Percentiles rank a stretch among this genome's conserved stretches.
Evolutionary conservation across 2,888 invertebrate genomes (phyloP).

Genomic region (Anagyrus pseudococci): DNA sequence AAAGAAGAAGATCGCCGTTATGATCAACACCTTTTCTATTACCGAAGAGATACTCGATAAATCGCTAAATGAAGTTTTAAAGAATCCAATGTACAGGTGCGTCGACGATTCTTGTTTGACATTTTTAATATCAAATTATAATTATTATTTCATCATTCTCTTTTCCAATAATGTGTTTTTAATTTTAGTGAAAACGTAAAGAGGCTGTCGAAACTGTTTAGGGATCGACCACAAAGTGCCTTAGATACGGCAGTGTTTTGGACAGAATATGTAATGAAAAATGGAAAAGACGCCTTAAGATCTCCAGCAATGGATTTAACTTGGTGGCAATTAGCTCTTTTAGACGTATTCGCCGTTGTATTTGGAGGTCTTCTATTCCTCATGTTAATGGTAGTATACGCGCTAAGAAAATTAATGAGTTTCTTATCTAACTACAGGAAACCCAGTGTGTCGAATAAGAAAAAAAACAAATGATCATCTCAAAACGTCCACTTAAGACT

Average conservation of each 20-base stretch:
- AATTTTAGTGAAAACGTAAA: slow-evolving; percentile 38
- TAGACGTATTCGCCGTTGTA: slow-evolving; percentile 46
- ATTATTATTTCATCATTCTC: no score
- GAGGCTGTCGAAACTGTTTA: slow-evolving; percentile 45
- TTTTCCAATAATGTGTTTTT: no score
- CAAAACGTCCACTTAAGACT: no score
- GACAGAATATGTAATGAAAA: slow-evolving; percentile 51
- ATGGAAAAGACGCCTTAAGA: slow-evolving; percentile 47
- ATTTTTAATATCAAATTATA: not conserved
- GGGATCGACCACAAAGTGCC: slow-evolving; percentile 49
- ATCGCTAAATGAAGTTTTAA: slow-evolving; percentile 48
- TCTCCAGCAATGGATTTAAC: slow-evolving; percentile 48
- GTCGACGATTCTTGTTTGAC: no score
- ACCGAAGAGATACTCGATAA: slow-evolving; percentile 47
- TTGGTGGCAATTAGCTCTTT: slow-evolving; percentile 53
- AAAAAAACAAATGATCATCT: no score
- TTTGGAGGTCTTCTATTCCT: not conserved
- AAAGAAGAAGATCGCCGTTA: slow-evolving; percentile 46
- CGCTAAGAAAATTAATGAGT: no score
- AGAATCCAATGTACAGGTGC: slow-evolving; percentile 41
- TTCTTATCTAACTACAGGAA: no score
- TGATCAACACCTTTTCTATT: slow-evolving; percentile 42
- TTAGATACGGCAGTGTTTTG: slow-evolving; percentile 51
- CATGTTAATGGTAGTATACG: not conserved
- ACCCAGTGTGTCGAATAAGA: no score